Conservation (phyloP, 2,797 vertebrate genomes). For the Enteromius radiatus region DNA sequence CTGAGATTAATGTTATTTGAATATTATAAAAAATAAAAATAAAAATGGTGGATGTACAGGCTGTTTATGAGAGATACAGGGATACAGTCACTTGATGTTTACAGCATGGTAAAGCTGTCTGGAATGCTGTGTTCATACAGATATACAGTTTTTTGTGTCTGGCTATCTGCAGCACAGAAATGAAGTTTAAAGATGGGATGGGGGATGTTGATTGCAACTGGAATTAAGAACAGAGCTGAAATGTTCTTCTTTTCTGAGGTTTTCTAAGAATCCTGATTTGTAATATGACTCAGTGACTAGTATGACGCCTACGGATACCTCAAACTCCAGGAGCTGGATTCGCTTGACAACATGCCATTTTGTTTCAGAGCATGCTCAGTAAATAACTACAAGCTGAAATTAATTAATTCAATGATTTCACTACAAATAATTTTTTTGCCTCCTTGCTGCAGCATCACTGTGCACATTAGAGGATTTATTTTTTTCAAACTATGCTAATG, state of each 20-base stretch:
- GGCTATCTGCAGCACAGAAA: not conserved
- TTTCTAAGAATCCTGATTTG: not conserved
- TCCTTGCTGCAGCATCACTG: not conserved
- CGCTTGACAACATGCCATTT: conserved; percentile 8
- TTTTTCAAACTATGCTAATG: conserved; percentile 24
- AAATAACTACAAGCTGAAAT: conserved; percentile 10
- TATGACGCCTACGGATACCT: conserved; percentile 2
- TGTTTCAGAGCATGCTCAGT: conserved; percentile 22
- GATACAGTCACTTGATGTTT: conserved; percentile 21
- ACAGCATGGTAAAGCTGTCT: conserved; percentile 20
- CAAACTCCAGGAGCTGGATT: conserved; percentile 20
- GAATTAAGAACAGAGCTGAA: conserved; percentile 12
- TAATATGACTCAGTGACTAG: not conserved
- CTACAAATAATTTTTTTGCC: not conserved
- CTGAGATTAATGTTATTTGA: conserved; percentile 12
- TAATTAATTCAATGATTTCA: conserved; percentile 25
- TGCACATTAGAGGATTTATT: conserved; percentile 3
- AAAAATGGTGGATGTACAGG: conserved; percentile 31
- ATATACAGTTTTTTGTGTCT: not conserved
- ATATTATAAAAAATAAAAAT: conserved; percentile 30
- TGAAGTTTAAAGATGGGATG: not conserved
- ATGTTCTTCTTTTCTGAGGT: not conserved
- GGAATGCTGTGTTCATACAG: not conserved
- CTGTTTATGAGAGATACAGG: not conserved
- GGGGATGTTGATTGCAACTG: not conserved